Percentiles rank a stretch among this genome's conserved stretches.
Evolutionary conservation across 2,888 invertebrate species (phyloP).

Genomic region (Fragum fragum): DNA sequence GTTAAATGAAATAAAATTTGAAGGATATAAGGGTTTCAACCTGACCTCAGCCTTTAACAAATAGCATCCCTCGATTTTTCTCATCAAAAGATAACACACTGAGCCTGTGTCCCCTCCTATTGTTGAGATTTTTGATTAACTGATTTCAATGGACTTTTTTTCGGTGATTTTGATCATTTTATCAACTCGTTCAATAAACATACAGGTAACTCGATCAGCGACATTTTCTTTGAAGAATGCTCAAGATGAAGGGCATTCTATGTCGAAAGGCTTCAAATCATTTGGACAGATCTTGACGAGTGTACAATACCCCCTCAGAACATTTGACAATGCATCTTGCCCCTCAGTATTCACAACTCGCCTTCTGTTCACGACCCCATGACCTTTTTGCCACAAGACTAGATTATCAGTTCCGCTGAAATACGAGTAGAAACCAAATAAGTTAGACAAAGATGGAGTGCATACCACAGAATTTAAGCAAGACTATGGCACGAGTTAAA

Average conservation of each 20-base stretch:
- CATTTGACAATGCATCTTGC: constrained; percentile 20
- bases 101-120: background rate
- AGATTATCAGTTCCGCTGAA: constrained; percentile 23
- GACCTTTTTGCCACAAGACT: constrained; percentile 27
- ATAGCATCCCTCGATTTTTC: constrained; percentile 7
- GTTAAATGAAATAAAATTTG: no score
- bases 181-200: constrained; percentile 21
- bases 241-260: constrained; percentile 1
- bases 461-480: no score
- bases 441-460: constrained; percentile 9
- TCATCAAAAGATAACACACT: background rate
- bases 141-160: constrained; percentile 26
- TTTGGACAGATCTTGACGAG: constrained; percentile 23
- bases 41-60: background rate
- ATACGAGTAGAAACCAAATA: background rate
- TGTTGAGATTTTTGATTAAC: constrained; percentile 25
- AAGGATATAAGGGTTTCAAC: background rate
- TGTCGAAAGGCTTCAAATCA: constrained; percentile 19
- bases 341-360: constrained; percentile 17
- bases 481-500: no score
- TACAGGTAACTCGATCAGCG: constrained; percentile 22
- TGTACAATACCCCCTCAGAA: constrained; percentile 23
- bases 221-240: constrained; percentile 14
- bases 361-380: constrained; percentile 15
- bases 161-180: constrained; percentile 23